Conservation (phyloP, 2,888 invertebrate genomes). For the Bombylius major region DNA sequence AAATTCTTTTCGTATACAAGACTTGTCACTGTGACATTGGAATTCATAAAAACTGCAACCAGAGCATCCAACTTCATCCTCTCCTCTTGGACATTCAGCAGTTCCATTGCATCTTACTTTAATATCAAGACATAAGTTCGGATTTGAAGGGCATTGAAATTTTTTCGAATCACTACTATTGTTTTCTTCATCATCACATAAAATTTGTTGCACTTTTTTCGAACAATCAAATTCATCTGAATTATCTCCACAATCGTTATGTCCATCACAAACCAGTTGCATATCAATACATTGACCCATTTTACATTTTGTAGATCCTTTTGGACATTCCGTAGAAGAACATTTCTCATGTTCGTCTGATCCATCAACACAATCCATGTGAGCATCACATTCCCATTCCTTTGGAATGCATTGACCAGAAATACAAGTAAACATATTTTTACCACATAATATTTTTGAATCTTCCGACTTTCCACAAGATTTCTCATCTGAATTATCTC, state of each 20-base stretch:
- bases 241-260: constrained; percentile 45
- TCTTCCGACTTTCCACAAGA: constrained; percentile 27
- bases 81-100: constrained; percentile 56
- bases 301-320: constrained; percentile 34
- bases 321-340: constrained; percentile 23
- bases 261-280: constrained; percentile 42
- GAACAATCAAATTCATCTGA: constrained; percentile 43
- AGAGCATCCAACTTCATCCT: constrained; percentile 54
- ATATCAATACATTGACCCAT: constrained; percentile 44
- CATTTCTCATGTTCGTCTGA: constrained; percentile 59
- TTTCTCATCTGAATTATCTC: constrained; percentile 45
- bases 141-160: constrained; percentile 29
- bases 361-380: constrained; percentile 60
- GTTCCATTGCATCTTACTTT: constrained; percentile 47
- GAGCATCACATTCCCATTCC: constrained; percentile 56
- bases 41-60: constrained; percentile 48
- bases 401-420: constrained; percentile 57
- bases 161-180: constrained; percentile 17
- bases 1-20: constrained; percentile 46
- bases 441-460: constrained; percentile 27
- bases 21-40: constrained; percentile 48
- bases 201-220: constrained; percentile 16
- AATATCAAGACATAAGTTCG: constrained; percentile 24
- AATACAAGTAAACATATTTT: constrained; percentile 47
- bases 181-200: constrained; percentile 31